Evolutionary conservation across 2,113 vertebrate species (phyloP).

Genomic region (Psammodynastes pulverulentus): DNA sequence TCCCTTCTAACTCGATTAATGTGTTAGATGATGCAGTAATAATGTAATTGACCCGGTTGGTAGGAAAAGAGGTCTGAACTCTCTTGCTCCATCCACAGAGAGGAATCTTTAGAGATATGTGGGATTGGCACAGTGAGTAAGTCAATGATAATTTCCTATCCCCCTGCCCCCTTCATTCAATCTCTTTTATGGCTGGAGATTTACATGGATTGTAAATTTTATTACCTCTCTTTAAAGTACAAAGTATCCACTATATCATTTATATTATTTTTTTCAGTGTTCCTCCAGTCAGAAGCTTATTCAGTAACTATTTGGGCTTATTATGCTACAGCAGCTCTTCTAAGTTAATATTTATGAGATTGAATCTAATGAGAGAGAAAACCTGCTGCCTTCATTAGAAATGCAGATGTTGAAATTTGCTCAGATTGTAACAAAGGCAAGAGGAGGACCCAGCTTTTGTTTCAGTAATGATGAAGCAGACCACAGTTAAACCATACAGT

Average conservation of each 20-base stretch:
- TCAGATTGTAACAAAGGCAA: neutral
- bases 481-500: neutral
- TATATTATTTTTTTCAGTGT: neutral
- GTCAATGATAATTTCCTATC: neutral
- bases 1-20: neutral
- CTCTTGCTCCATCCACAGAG: neutral
- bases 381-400: neutral
- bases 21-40: neutral
- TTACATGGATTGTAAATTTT: slow-evolving; percentile 11
- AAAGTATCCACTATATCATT: neutral
- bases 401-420: neutral
- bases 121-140: neutral
- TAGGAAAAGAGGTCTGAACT: neutral
- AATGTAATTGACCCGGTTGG: neutral
- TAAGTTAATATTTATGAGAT: neutral
- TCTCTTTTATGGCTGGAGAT: neutral
- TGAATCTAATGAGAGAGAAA: neutral
- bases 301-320: neutral
- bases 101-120: neutral
- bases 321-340: neutral
- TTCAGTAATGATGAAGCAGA: neutral
- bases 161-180: neutral
- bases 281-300: neutral
- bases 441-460: neutral
- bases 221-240: neutral